Evolutionary conservation across 2,888 invertebrate genomes (phyloP), one percentile per base, ranked within the genome.

Genomic region (Limnephilus marmoratus): DNA sequence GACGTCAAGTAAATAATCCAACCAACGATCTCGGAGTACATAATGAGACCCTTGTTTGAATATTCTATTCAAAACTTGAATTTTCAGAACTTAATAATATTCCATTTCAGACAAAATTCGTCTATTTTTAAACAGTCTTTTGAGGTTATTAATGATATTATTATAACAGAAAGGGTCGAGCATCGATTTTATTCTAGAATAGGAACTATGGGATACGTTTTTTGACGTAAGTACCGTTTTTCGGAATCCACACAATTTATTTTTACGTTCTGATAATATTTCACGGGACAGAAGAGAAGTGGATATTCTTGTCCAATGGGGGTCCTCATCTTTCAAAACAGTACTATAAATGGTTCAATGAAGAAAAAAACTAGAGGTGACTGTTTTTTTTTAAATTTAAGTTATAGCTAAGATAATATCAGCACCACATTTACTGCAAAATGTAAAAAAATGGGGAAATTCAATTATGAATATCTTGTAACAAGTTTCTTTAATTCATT

Each of bases 211-310:
- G n/a, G 9, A 68, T 24, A 68, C 1, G 82, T 15, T 34, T 82
- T 82, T 34, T 13, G 34, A 82, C 82, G 18, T 31, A 82, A 82
- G 82, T 31, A 15, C 31, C 13, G 31, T 4, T 18, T 82, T 82
- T 18, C 68, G 34, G 18, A 82, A 82, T 82, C 18, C 31, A 82
- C 29, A 82, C 82, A 34, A 82, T 82, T 82, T 82, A 82, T 82
- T 82, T 82, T 82, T 34, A 82, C 34, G 82, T 31, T 82, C 82
- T 13, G 15, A 31, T 18, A 82, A 82, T 82, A 82, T 82, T 82
- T 82, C 34, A 34, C 15, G 18, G 82, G 15, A 82, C 31, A 31
- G 82, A 15, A 31, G 82, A 82, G 18, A 31, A 82, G 82, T 82
- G 82, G 34, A 31, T 34, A 82, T 31, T 82, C 82, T 15, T 82